Conservation (phyloP, 2,888 invertebrate genomes). For the Aphidius colemani region DNA sequence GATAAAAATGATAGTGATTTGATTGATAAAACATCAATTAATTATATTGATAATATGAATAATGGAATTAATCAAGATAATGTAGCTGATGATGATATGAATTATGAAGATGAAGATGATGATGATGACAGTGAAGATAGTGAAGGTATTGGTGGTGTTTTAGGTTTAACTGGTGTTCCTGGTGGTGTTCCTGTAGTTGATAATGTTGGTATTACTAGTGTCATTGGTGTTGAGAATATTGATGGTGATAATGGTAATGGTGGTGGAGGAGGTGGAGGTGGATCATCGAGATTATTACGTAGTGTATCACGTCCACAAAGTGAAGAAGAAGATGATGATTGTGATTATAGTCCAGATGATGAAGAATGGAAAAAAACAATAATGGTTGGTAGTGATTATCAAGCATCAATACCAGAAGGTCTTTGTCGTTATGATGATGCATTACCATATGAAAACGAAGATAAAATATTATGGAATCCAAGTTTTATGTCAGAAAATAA, state of each 20-base stretch:
- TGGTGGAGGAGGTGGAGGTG: conserved; percentile 46
- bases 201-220: conserved; percentile 22
- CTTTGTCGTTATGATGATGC: conserved; percentile 91
- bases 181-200: conserved; percentile 15
- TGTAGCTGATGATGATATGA: conserved; percentile 56
- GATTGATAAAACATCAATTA: conserved; percentile 24
- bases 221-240: conserved; percentile 30
- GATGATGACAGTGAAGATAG: conserved; percentile 42
- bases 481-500: conserved; percentile 71
- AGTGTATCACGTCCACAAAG: conserved; percentile 75
- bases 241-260: conserved; percentile 42
- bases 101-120: conserved; percentile 40
- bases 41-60: conserved; percentile 55
- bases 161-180: conserved; percentile 17
- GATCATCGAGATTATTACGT: conserved; percentile 54
- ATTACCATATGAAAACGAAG: conserved; percentile 93
- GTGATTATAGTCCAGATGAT: conserved; percentile 82
- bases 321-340: conserved; percentile 81
- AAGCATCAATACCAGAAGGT: conserved; percentile 92
- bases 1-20: conserved; percentile 59
- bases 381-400: conserved; percentile 93
- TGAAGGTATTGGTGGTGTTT: conserved; percentile 17
- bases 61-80: conserved; percentile 48
- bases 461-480: conserved; percentile 93
- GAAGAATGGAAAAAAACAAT: conserved; percentile 93